phyloP scores from a whole-genome alignment of 1,140 invertebrate genomes.

The Steinernema khuongi region DNA sequence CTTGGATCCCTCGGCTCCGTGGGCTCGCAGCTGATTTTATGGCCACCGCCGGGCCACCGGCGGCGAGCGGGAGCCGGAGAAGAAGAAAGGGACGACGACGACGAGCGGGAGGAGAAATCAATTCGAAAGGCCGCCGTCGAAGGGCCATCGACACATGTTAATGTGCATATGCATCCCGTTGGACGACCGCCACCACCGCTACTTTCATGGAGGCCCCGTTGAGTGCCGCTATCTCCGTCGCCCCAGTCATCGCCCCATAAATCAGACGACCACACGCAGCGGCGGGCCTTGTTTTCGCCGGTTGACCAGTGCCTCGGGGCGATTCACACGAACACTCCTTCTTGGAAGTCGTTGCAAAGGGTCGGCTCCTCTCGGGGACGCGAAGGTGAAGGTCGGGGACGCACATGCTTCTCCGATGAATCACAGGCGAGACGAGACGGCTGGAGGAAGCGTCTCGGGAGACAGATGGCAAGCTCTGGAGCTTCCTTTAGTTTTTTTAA shows the following conservation, averaged over 20 bases:
- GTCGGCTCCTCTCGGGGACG: no score
- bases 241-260: background rate
- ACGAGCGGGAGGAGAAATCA: background rate
- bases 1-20: background rate
- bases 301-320: no score
- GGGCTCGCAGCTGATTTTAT: background rate
- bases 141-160: constrained; percentile 16
- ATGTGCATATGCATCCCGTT: constrained; percentile 11
- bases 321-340: no score
- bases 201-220: background rate
- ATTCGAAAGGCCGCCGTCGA: constrained; percentile 8
- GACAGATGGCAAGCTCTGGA: no score
- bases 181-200: background rate
- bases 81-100: background rate
- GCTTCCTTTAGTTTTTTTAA: no score
- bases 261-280: no score
- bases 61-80: background rate
- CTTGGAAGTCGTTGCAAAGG: no score
- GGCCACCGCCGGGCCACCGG: background rate
- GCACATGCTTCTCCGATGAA: no score
- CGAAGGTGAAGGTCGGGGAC: no score
- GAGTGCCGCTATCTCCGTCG: background rate
- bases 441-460: no score
- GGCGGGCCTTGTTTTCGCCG: no score
- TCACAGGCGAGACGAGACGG: no score